A percentile compares a stretch with the other conserved stretches of the same genome.
phyloP scores from a whole-genome alignment of 2,113 vertebrate genomes.

The Cyprinodon tularosa region DNA sequence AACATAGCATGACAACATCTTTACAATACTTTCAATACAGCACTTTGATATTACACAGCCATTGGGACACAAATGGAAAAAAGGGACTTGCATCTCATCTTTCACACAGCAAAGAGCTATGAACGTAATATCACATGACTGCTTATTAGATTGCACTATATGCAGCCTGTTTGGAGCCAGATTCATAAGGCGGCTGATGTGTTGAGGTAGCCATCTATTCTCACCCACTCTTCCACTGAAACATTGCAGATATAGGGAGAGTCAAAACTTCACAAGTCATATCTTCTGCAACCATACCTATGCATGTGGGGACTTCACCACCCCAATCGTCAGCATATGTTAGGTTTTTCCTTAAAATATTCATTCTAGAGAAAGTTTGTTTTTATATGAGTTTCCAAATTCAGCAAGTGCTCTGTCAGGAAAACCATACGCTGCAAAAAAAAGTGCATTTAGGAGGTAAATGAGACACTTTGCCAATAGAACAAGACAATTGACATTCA shows the following conservation, averaged over 20 bases:
- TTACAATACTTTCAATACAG: slow-evolving; percentile 45
- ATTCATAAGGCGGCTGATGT: slow-evolving; percentile 48
- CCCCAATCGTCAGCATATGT: slow-evolving; percentile 8
- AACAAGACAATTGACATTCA: too few relatives aligned
- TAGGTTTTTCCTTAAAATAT: slow-evolving; percentile 21
- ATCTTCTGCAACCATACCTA: slow-evolving; percentile 28
- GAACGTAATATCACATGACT: slow-evolving; percentile 62
- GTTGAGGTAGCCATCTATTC: slow-evolving; percentile 40
- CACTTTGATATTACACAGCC: slow-evolving; percentile 57
- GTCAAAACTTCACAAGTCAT: slow-evolving; percentile 26
- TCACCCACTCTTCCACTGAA: slow-evolving; percentile 29
- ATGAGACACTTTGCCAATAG: too few relatives aligned
- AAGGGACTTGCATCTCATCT: slow-evolving; percentile 54
- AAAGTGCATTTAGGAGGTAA: too few relatives aligned
- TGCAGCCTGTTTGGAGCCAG: slow-evolving; percentile 66
- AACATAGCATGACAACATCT: slow-evolving; percentile 61
- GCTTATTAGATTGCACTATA: slow-evolving; percentile 67
- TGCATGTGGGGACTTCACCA: slow-evolving; percentile 17
- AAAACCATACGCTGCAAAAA: background rate
- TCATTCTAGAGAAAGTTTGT: slow-evolving; percentile 30
- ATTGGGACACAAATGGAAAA: slow-evolving; percentile 57
- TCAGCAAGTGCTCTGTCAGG: slow-evolving; percentile 3
- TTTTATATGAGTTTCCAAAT: slow-evolving; percentile 14
- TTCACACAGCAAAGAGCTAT: slow-evolving; percentile 55
- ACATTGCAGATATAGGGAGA: slow-evolving; percentile 12